These are phyloP conservation scores for Lindbergichthys nudifrons DNA, from an alignment of 2,797 vertebrate species.

Conservation along the genomic window DNA sequence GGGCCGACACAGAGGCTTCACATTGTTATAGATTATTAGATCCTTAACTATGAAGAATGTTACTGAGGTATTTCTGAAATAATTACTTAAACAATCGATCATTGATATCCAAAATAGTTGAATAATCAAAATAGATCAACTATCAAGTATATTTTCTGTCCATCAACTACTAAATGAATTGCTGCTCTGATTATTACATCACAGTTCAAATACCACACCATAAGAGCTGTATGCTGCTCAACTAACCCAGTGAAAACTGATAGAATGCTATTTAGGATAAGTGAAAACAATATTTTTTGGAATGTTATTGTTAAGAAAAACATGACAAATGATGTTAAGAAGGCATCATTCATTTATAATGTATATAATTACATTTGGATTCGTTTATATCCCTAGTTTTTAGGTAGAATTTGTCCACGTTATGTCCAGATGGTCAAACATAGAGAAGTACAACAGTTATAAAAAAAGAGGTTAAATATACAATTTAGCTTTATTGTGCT, in stretches of 20 bases:
- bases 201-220: neutral
- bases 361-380: neutral
- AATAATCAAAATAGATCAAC: neutral
- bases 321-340: neutral
- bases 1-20: neutral
- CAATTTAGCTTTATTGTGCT: neutral
- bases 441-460: neutral
- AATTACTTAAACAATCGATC: neutral
- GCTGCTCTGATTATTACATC: neutral
- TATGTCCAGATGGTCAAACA: neutral
- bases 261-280: too few species aligned
- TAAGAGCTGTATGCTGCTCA: neutral
- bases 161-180: neutral
- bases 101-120: neutral
- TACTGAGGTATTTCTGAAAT: neutral
- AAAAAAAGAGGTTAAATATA: neutral
- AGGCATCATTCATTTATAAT: neutral
- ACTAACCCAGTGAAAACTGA: neutral
- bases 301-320: neutral
- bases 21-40: too few species aligned
- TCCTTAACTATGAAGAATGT: neutral
- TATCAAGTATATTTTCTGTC: neutral
- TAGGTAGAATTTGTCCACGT: neutral
- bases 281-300: neutral
- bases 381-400: neutral